phyloP scores from a whole-genome alignment of 2,888 invertebrate species.

The Invenusta paracnida region DNA sequence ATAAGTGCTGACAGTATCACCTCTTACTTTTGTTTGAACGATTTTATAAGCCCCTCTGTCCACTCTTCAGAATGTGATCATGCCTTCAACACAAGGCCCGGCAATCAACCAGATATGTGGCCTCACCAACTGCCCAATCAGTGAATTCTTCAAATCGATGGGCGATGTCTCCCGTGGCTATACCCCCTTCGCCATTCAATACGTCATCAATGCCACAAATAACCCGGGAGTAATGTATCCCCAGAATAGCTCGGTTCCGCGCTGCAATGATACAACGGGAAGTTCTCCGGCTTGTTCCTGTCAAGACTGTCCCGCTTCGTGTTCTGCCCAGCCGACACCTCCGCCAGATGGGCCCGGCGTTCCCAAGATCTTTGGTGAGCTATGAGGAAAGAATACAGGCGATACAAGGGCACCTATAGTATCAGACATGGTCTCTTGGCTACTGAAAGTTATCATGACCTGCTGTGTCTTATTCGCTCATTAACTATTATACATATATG shows the following conservation, averaged over 20 bases:
- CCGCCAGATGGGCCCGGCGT: not conserved
- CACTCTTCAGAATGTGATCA: slow-evolving; percentile 28
- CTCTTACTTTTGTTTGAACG: no score
- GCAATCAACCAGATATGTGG: slow-evolving; percentile 31
- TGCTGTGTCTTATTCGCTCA: no score
- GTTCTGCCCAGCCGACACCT: slow-evolving; percentile 21
- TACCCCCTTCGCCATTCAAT: slow-evolving; percentile 39
- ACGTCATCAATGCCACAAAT: not conserved
- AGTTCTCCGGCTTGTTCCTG: slow-evolving; percentile 35
- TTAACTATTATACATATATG: no score
- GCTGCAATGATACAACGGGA: slow-evolving; percentile 31
- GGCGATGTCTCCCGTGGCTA: slow-evolving; percentile 31
- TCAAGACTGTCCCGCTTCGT: slow-evolving; percentile 41
- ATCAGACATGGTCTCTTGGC: no score
- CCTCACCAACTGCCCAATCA: slow-evolving; percentile 1
- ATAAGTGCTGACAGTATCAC: not conserved
- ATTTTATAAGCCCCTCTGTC: no score
- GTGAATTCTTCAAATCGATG: slow-evolving; percentile 24
- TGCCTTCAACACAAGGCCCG: slow-evolving; percentile 20
- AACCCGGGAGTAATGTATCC: not conserved
- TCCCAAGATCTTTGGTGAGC: slow-evolving; percentile 25
- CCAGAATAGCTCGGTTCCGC: slow-evolving; percentile 21
- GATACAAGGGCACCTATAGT: no score
- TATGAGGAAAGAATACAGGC: no score
- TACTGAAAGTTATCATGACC: no score